Percentiles rank a stretch among this genome's conserved stretches.
Evolutionary conservation across 2,113 vertebrate genomes (phyloP).

Genomic region (Cettia cetti): DNA sequence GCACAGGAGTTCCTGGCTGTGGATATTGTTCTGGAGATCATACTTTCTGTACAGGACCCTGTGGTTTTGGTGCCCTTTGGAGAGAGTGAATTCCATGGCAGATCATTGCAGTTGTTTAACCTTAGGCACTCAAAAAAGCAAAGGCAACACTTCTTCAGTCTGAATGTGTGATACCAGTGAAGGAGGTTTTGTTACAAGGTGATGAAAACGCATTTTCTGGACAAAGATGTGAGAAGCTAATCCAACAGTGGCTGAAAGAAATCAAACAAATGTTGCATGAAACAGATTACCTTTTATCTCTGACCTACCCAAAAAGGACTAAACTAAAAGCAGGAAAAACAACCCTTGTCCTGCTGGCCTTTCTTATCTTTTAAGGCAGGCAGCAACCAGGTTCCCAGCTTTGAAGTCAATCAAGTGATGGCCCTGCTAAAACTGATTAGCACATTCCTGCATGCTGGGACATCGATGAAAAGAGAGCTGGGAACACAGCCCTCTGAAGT

Average conservation of each 20-base stretch:
- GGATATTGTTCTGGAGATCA: neutral
- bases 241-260: conserved; percentile 5
- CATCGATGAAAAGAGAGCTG: neutral
- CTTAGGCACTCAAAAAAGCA: neutral
- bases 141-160: neutral
- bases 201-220: conserved; percentile 4
- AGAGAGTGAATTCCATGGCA: neutral
- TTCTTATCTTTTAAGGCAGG: conserved; percentile 9
- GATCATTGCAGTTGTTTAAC: neutral
- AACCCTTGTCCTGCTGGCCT: neutral
- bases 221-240: conserved; percentile 7
- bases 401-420: conserved; percentile 29
- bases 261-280: neutral
- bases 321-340: conserved; percentile 21
- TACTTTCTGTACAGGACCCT: neutral
- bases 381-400: neutral
- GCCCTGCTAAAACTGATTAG: conserved; percentile 12
- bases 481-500: neutral
- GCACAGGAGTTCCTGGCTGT: neutral
- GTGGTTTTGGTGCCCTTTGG: neutral
- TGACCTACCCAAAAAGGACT: neutral
- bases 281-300: conserved; percentile 13
- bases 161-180: neutral
- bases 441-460: neutral
- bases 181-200: neutral